Evolutionary conservation across 1,140 invertebrate species (phyloP).

Genomic region (Zophobas atratus): DNA sequence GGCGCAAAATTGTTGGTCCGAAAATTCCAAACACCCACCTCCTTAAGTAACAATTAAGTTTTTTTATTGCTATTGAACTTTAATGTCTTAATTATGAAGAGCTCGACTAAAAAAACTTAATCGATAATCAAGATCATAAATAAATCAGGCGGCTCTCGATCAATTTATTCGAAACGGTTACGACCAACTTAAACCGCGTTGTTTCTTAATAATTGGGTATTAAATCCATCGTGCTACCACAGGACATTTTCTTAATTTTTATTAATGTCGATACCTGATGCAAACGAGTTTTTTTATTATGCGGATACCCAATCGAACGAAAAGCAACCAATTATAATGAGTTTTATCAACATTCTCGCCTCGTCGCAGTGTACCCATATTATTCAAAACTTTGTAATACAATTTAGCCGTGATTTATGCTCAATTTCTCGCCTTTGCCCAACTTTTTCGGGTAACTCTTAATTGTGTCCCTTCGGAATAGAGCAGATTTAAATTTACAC

Average conservation of each 20-base stretch:
- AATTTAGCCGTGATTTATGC: conserved; percentile 30
- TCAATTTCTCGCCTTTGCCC: conserved; percentile 6
- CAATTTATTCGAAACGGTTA: too few relatives aligned
- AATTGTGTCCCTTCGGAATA: conserved; percentile 13
- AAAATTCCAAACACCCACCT: conserved; percentile 31
- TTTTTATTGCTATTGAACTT: conserved; percentile 5
- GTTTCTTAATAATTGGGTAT: too few relatives aligned
- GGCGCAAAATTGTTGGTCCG: conserved; percentile 1
- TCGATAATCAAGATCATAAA: neutral
- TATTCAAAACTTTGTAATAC: conserved; percentile 39
- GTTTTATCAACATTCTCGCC: neutral
- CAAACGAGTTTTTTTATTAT: too few relatives aligned
- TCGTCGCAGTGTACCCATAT: conserved; percentile 33
- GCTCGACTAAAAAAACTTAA: neutral
- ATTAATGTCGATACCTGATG: too few relatives aligned
- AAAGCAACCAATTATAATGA: neutral
- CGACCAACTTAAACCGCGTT: too few relatives aligned
- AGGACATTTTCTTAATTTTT: too few relatives aligned
- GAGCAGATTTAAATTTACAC: neutral
- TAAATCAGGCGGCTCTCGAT: neutral
- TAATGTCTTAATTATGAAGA: conserved; percentile 28
- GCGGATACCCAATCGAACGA: too few relatives aligned
- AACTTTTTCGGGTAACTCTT: neutral
- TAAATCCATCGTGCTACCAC: too few relatives aligned
- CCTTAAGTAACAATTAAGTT: conserved; percentile 10